Percentiles rank a stretch among this genome's conserved stretches.
Conservation (phyloP, 2,113 vertebrate genomes). For the Ailuropoda melanoleuca region DNA sequence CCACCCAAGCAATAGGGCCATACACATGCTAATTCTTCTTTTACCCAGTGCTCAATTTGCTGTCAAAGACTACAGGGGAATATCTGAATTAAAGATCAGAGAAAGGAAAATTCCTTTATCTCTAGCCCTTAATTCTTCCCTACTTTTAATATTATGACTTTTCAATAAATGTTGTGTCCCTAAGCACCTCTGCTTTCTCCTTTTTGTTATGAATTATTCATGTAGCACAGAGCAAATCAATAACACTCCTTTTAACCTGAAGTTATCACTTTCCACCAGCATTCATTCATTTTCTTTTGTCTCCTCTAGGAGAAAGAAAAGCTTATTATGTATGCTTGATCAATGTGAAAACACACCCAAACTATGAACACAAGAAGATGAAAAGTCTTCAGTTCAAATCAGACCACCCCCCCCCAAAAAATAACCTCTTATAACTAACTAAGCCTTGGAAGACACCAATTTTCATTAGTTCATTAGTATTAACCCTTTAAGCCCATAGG, state of each 20-base stretch:
- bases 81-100: constrained; percentile 56
- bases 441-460: neutral
- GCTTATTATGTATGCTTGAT: constrained; percentile 45
- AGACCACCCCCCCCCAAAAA: neutral
- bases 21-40: neutral
- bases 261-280: constrained; percentile 55
- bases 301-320: constrained; percentile 16
- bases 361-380: constrained; percentile 26
- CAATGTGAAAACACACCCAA: neutral
- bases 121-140: constrained; percentile 22
- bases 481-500: neutral
- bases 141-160: constrained; percentile 52
- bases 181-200: constrained; percentile 28
- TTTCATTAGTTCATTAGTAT: neutral
- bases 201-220: constrained; percentile 70
- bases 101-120: constrained; percentile 43
- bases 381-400: constrained; percentile 34
- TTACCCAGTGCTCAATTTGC: neutral
- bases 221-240: constrained; percentile 44
- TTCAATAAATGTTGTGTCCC: constrained; percentile 50
- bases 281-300: constrained; percentile 58
- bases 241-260: constrained; percentile 54
- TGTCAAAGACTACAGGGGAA: constrained; percentile 8
- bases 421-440: neutral
- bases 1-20: neutral